These are phyloP conservation scores for Parnassius mnemosyne DNA, from an alignment of 2,888 invertebrate species.

Conservation along the genomic window DNA sequence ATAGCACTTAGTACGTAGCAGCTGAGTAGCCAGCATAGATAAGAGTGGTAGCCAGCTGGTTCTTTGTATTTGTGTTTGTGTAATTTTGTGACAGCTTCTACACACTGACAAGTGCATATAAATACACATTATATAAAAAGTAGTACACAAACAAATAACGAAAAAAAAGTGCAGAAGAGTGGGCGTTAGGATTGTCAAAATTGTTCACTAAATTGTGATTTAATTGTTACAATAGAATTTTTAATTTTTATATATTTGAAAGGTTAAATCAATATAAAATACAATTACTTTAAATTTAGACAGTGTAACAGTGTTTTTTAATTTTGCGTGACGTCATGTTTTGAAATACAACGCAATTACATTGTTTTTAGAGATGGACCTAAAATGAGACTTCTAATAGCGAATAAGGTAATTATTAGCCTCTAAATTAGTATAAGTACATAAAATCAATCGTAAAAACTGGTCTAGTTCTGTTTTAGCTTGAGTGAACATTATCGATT, in stretches of 20 bases:
- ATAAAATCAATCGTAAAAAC: no score
- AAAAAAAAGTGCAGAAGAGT: background rate
- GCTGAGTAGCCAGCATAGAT: no score
- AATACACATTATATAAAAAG: no score
- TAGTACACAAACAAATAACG: no score
- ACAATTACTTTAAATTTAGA: conserved; percentile 36
- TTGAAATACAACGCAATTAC: conserved; percentile 83
- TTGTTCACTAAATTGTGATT: conserved; percentile 22
- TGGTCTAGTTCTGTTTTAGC: background rate
- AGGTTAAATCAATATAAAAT: no score
- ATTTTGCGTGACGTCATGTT: conserved; percentile 81
- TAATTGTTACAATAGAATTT: background rate
- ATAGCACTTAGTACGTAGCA: no score
- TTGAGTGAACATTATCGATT: conserved; percentile 58
- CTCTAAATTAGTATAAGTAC: no score
- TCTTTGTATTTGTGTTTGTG: no score
- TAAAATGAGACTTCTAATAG: conserved; percentile 71
- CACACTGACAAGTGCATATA: no score
- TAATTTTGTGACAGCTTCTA: no score
- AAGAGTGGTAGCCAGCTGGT: no score
- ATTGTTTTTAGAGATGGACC: conserved; percentile 73
- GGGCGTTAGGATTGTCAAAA: conserved; percentile 27
- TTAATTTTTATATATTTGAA: no score
- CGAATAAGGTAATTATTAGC: conserved; percentile 55
- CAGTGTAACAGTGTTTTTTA: conserved; percentile 58